Evolutionary conservation across 2,888 invertebrate species (phyloP), one percentile per base, ranked within the genome.

Genomic region (Agrochola lota): DNA sequence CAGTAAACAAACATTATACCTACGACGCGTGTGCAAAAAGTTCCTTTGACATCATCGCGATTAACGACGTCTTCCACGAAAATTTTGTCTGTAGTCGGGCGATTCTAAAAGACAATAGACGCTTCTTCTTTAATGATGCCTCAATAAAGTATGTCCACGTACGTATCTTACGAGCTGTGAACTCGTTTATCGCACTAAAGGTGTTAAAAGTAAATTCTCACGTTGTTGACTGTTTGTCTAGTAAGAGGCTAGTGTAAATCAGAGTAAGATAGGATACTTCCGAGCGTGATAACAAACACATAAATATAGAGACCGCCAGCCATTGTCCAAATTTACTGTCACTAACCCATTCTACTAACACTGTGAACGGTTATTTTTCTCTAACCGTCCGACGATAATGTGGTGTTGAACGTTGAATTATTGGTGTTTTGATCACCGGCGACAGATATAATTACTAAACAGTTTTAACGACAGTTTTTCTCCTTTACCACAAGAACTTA

Each of bases 221-320:
- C 91, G 90, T 88, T 91, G 92, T 93, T 91, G 93, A 93, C 92
- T 94, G 94, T 94, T 94, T 93, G 93, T 94, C 91, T 91, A 91
- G 90, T 90, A 90, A 91, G 92, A 91, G 91, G 89, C 89, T 88
- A 90, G 91, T 92, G 94, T 95, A 95, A 94, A 95, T 95, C 95
- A 94, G 93, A 90, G 91, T 91, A 91, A 93, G 94, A 94, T 94
- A 93, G 92, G 92, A 91, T 91, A 93, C 93, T 93, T 93, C 94
- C 91, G 91, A 93, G 92, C 89, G 92, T 94, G 95, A 95, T 94
- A 95, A 95, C 95, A 95, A 95, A 94, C 95, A 94, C 95, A 95
- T 95, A 95, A 95, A 95, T 94, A 94, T 90, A 91, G 91, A 90
- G 92, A 93, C 92, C 91, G 94, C 89, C 91, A 91, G 92, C 94